Conservation (phyloP, 2,797 vertebrate species). For the Pteropus rufus region DNA sequence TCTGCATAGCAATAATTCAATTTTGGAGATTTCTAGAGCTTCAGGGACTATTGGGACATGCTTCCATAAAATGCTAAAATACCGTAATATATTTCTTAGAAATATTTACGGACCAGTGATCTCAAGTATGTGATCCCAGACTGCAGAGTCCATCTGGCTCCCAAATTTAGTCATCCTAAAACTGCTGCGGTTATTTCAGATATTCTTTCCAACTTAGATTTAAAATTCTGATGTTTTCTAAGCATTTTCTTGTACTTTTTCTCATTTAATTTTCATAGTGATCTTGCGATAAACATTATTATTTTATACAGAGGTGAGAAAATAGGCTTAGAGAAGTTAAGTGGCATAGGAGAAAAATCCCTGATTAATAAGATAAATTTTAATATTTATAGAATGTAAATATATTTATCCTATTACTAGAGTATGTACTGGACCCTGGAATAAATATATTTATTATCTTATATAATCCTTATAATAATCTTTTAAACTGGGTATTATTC, state of each 20-base stretch:
- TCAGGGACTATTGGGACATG: background rate
- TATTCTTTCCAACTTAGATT: background rate
- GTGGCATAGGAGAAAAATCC: background rate
- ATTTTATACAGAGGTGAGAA: slow-evolving; percentile 41
- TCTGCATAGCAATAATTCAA: slow-evolving; percentile 20
- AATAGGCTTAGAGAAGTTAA: background rate
- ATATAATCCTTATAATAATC: background rate
- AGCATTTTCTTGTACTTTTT: slow-evolving; percentile 12
- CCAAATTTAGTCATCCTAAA: slow-evolving; percentile 17
- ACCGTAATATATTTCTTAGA: background rate
- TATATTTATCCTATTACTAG: background rate
- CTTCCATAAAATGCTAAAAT: background rate
- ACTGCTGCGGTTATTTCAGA: background rate
- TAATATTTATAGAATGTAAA: background rate
- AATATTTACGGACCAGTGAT: background rate
- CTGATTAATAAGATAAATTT: background rate
- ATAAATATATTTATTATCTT: background rate
- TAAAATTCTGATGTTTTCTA: background rate
- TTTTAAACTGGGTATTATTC: background rate
- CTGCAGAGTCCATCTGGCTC: background rate
- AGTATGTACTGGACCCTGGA: background rate
- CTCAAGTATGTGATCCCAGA: background rate
- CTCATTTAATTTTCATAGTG: slow-evolving; percentile 45
- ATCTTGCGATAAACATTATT: slow-evolving; percentile 38
- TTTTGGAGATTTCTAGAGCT: background rate